These are phyloP conservation scores for Tenthredo mesomela DNA, from an alignment of 2,888 invertebrate species.

Conservation along the genomic window DNA sequence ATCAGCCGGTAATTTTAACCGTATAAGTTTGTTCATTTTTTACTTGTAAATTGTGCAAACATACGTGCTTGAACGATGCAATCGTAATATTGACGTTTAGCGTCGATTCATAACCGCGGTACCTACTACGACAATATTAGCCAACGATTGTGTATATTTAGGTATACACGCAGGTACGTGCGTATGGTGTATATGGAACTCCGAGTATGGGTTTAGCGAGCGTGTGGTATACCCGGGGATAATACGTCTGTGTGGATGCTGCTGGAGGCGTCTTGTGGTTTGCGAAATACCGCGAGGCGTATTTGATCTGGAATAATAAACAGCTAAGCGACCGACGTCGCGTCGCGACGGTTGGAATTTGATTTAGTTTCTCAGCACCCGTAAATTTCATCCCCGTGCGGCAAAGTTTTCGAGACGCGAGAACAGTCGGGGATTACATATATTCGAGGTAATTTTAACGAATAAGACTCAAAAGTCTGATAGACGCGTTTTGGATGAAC, in stretches of 20 bases:
- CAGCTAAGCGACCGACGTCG: constrained; percentile 45
- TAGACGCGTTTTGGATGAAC: not conserved
- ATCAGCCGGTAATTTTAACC: not conserved
- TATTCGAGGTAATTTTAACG: not conserved
- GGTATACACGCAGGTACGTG: not conserved
- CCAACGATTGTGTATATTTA: constrained; percentile 39
- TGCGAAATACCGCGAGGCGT: constrained; percentile 39
- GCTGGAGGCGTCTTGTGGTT: constrained; percentile 31
- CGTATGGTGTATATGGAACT: constrained; percentile 1
- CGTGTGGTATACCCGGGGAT: not conserved
- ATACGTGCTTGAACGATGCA: not conserved
- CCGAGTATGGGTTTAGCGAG: not conserved
- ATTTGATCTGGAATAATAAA: constrained; percentile 49
- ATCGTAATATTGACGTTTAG: constrained; percentile 40
- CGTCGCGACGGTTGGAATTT: constrained; percentile 31
- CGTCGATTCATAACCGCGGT: constrained; percentile 46
- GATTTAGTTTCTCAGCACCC: not conserved
- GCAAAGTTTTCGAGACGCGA: not conserved
- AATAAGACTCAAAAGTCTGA: not conserved
- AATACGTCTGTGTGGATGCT: not conserved
- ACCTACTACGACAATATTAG: constrained; percentile 43
- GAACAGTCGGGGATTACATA: constrained; percentile 9
- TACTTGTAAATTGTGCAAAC: not conserved
- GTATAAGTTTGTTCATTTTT: constrained; percentile 2
- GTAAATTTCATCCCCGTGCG: not conserved